Conservation (phyloP, 2,797 vertebrate species). For the Eospalax fontanierii region DNA sequence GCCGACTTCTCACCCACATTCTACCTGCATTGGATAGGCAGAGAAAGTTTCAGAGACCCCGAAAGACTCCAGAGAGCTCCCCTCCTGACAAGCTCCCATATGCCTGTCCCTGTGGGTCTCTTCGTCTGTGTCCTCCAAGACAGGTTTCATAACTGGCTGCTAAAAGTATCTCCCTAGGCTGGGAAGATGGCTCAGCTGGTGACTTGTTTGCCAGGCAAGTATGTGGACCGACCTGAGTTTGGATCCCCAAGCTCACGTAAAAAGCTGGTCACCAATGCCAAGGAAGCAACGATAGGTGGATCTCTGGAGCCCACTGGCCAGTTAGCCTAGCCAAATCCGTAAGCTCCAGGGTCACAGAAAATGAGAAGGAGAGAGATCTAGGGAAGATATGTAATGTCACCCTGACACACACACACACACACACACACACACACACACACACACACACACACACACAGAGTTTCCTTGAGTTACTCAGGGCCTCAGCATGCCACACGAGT, state of each 20-base stretch:
- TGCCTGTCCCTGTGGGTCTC: not conserved
- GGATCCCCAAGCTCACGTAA: not conserved
- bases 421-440: not conserved
- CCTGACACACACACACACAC: not conserved
- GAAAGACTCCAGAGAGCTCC: not conserved
- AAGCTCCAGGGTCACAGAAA: not conserved
- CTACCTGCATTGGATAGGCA: not conserved
- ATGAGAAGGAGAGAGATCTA: not conserved
- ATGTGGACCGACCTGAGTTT: not conserved
- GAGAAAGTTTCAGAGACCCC: not conserved
- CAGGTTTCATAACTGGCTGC: not conserved
- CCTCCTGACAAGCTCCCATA: not conserved
- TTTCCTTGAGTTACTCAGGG: not conserved
- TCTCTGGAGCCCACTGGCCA: not conserved
- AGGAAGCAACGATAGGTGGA: not conserved
- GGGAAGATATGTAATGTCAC: not conserved
- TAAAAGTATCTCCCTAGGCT: not conserved
- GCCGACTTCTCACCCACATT: not conserved
- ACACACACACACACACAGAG: not conserved
- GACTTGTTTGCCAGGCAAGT: not conserved
- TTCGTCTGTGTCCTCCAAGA: not conserved
- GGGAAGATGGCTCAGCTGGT: not conserved
- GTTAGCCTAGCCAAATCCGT: not conserved
- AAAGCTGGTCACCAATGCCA: not conserved
- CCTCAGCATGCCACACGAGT: not conserved